A percentile compares a stretch with the other conserved stretches of the same genome.
These are phyloP conservation scores for Dinomys branickii DNA, from an alignment of 2,113 vertebrate genomes.

Conservation along the genomic window DNA sequence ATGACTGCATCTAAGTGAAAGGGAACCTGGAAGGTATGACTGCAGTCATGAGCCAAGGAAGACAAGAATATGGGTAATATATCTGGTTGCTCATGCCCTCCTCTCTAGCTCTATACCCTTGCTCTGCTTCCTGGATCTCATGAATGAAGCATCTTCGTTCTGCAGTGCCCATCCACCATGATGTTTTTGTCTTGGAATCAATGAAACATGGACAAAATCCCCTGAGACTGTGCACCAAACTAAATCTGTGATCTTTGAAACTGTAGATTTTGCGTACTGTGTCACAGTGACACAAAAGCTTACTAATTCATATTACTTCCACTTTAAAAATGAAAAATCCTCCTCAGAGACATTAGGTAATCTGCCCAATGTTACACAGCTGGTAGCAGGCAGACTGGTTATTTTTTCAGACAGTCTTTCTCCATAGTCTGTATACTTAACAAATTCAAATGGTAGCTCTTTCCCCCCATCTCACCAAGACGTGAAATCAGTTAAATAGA, in stretches of 20 bases:
- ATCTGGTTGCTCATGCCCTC: neutral
- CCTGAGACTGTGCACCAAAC: neutral
- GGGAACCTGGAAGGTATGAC: neutral
- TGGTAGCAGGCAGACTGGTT: neutral
- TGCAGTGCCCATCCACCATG: neutral
- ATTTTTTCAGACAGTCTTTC: neutral
- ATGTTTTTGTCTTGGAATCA: neutral
- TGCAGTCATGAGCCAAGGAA: neutral
- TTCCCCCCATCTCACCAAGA: neutral
- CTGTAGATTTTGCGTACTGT: neutral
- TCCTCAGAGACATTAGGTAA: neutral
- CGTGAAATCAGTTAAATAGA: conserved; percentile 52
- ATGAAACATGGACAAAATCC: neutral
- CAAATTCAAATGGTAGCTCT: conserved; percentile 1
- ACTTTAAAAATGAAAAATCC: conserved; percentile 19
- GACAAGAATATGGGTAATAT: neutral
- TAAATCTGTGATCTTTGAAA: neutral
- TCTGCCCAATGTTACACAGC: neutral
- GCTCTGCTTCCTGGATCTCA: neutral
- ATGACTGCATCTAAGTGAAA: neutral
- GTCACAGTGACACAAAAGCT: neutral
- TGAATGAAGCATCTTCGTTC: neutral
- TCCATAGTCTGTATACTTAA: neutral
- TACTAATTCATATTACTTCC: neutral
- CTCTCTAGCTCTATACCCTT: neutral